Conservation (phyloP, 2,888 invertebrate genomes). For the Siphonodentalium dalli region DNA sequence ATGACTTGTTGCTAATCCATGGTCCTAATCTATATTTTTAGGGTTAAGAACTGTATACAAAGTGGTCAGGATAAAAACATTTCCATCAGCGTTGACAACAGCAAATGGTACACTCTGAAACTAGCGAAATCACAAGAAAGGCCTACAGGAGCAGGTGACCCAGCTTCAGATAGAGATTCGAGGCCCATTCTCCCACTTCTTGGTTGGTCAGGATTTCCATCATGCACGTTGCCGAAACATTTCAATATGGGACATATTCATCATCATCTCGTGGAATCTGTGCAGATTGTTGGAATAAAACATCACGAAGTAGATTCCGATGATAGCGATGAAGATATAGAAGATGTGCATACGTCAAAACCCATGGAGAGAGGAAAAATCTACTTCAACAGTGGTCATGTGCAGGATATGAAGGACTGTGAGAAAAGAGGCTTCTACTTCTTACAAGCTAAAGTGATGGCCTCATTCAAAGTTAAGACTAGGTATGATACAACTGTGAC, state of each 20-base stretch:
- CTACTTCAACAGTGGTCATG: slow-evolving; percentile 16
- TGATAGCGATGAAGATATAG: slow-evolving; percentile 10
- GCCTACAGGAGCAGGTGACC: too few species aligned
- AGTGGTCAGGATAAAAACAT: too few species aligned
- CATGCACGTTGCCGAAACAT: slow-evolving; percentile 1
- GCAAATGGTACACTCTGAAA: too few species aligned
- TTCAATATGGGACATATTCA: slow-evolving; percentile 21
- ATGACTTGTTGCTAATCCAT: too few species aligned
- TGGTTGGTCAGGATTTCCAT: slow-evolving; percentile 7
- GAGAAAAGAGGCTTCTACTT: slow-evolving; percentile 14
- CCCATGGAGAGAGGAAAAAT: slow-evolving; percentile 10
- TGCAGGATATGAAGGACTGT: slow-evolving; percentile 17
- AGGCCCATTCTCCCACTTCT: too few species aligned
- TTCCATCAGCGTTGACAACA: too few species aligned
- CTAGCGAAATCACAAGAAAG: too few species aligned
- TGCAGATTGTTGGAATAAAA: slow-evolving; percentile 18
- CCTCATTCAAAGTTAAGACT: slow-evolving; percentile 7
- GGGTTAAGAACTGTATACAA: too few species aligned
- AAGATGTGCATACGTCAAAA: slow-evolving; percentile 24
- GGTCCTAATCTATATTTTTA: too few species aligned
- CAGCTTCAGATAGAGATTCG: too few species aligned
- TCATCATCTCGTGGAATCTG: slow-evolving; percentile 25
- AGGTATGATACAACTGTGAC: slow-evolving; percentile 13
- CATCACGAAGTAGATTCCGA: slow-evolving; percentile 1
- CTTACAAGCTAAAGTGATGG: slow-evolving; percentile 20